Evolutionary conservation across 1,140 invertebrate species (phyloP).

Genomic region (Marisa cornuarietis): DNA sequence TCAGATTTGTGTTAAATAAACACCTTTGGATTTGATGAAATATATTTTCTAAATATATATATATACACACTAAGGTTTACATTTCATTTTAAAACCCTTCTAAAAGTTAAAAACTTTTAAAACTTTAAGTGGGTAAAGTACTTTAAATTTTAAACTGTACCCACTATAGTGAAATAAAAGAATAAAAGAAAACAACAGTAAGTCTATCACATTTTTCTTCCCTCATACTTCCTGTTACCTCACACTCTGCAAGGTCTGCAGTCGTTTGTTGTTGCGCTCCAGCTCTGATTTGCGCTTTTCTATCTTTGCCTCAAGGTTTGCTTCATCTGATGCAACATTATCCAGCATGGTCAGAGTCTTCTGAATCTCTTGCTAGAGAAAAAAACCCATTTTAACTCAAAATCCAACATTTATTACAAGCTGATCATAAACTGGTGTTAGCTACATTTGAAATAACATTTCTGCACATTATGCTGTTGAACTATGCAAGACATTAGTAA

Average conservation of each 20-base stretch:
- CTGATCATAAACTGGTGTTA: neutral
- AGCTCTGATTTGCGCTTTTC: slow-evolving; percentile 89
- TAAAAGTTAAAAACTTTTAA: too few relatives aligned
- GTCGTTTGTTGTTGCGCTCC: slow-evolving; percentile 90
- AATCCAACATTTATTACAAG: neutral
- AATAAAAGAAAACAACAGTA: neutral
- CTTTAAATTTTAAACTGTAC: neutral
- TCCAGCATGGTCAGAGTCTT: slow-evolving; percentile 80
- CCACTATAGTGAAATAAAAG: slow-evolving; percentile 1
- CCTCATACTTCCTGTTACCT: slow-evolving; percentile 69
- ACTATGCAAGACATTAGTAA: neutral
- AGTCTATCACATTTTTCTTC: neutral
- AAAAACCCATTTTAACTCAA: slow-evolving; percentile 1
- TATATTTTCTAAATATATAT: too few relatives aligned
- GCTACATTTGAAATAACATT: neutral
- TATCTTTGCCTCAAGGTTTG: slow-evolving; percentile 89
- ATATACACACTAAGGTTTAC: too few relatives aligned
- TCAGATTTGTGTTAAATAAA: too few relatives aligned
- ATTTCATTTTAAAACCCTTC: too few relatives aligned
- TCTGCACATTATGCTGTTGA: neutral
- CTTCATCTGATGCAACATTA: slow-evolving; percentile 85
- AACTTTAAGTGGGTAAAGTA: too few relatives aligned
- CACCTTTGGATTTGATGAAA: too few relatives aligned
- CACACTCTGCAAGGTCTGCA: slow-evolving; percentile 91
- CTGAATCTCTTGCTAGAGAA: slow-evolving; percentile 72